Evolutionary conservation across 2,888 invertebrate species (phyloP).

Genomic region (Apamea epomidion): DNA sequence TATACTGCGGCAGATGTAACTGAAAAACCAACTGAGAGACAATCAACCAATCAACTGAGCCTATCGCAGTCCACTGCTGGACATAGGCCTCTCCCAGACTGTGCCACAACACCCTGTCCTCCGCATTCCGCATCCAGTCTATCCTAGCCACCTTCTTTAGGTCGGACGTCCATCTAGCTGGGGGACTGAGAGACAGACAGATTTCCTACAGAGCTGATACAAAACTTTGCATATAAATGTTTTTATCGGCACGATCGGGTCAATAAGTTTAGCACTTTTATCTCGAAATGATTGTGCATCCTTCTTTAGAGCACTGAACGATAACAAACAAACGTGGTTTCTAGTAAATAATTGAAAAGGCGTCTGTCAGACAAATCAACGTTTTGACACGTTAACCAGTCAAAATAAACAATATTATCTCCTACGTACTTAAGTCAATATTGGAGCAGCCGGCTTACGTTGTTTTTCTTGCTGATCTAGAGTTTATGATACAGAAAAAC

Average conservation of each 20-base stretch:
- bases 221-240: not conserved
- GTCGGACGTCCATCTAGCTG: no score
- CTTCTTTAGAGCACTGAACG: constrained; percentile 11
- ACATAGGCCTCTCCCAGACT: no score
- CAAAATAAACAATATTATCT: constrained; percentile 35
- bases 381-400: constrained; percentile 8
- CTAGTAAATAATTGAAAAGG: constrained; percentile 3
- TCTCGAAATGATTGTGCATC: not conserved
- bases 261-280: not conserved
- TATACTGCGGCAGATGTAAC: not conserved
- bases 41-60: no score
- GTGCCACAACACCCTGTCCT: no score
- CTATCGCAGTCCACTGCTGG: no score
- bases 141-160: no score
- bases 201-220: not conserved
- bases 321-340: constrained; percentile 5
- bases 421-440: not conserved
- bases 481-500: not conserved
- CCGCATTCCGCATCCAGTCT: no score
- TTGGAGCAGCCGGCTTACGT: not conserved
- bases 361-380: not conserved
- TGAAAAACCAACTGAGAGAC: not conserved
- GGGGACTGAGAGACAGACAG: not conserved
- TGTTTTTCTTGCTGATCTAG: constrained; percentile 17
- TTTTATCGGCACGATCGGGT: not conserved